Percentiles rank a stretch among this genome's conserved stretches.
These are phyloP conservation scores for Myocastor coypus DNA, from an alignment of 2,113 vertebrate species.

Conservation along the genomic window DNA sequence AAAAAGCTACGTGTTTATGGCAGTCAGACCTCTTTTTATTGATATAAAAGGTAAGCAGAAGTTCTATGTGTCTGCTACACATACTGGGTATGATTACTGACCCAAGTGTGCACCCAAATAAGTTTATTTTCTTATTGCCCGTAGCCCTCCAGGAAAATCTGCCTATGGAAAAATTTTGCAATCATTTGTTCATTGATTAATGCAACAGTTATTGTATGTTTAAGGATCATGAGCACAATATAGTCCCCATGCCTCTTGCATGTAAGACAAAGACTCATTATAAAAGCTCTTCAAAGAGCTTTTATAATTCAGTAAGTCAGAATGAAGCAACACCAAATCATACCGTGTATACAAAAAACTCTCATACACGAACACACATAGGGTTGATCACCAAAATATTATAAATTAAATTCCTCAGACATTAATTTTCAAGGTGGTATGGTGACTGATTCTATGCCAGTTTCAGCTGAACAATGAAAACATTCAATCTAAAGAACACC, in stretches of 20 bases:
- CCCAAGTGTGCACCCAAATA: neutral
- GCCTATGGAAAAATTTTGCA: constrained; percentile 26
- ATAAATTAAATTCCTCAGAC: neutral
- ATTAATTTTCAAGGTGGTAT: neutral
- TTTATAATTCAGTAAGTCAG: constrained; percentile 43
- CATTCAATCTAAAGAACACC: neutral
- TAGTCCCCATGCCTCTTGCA: neutral
- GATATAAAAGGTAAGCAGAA: constrained; percentile 30
- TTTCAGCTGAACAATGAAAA: neutral
- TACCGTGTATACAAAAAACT: constrained; percentile 12
- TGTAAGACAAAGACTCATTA: neutral
- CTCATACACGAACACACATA: neutral
- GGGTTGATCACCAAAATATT: too few relatives aligned
- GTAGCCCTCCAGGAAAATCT: neutral
- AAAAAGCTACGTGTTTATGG: neutral
- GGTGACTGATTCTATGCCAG: neutral
- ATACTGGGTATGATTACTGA: constrained; percentile 27
- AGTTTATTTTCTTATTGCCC: neutral
- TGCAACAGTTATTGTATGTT: constrained; percentile 20
- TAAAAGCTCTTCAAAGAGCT: constrained; percentile 48
- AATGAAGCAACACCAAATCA: constrained; percentile 38
- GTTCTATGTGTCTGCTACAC: neutral
- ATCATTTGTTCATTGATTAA: constrained; percentile 53
- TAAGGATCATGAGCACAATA: constrained; percentile 31
- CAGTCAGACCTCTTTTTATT: neutral